A percentile compares a stretch with the other conserved stretches of the same genome.
These are phyloP conservation scores for Anoura caudifer DNA, from an alignment of 2,113 vertebrate genomes.

Conservation along the genomic window DNA sequence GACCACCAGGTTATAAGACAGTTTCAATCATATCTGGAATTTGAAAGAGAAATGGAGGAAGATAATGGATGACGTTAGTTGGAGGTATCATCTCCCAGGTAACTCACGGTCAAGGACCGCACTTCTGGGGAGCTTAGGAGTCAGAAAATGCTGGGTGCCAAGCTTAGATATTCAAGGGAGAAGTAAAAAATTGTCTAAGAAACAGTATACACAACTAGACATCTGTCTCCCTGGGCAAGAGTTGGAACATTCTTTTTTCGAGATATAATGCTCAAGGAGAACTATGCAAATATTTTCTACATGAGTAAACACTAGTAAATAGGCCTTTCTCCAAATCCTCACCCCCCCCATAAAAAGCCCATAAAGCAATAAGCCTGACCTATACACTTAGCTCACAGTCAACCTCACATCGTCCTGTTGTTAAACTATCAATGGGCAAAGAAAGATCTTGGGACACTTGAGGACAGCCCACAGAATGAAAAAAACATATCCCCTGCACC, in stretches of 20 bases:
- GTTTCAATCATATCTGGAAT: background rate
- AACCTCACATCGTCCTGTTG: background rate
- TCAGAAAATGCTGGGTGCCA: background rate
- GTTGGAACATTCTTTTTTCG: background rate
- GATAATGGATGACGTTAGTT: background rate
- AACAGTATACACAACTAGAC: background rate
- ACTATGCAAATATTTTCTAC: background rate
- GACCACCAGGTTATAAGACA: background rate
- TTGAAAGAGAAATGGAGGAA: background rate
- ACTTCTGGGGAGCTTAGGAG: background rate
- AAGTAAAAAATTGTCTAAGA: background rate
- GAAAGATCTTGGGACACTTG: background rate
- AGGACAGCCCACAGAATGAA: background rate
- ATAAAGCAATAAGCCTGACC: background rate
- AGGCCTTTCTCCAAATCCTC: background rate
- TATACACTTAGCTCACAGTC: background rate
- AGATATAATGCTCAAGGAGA: background rate
- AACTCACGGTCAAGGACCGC: background rate
- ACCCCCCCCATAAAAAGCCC: background rate
- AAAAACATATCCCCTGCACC: background rate
- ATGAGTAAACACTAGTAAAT: background rate
- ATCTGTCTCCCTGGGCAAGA: background rate
- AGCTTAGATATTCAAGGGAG: background rate
- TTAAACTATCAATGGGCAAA: background rate
- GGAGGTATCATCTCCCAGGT: background rate